A percentile compares a stretch with the other conserved stretches of the same genome.
These are phyloP conservation scores for Agrotis puta DNA, from an alignment of 2,888 invertebrate species.

Conservation along the genomic window DNA sequence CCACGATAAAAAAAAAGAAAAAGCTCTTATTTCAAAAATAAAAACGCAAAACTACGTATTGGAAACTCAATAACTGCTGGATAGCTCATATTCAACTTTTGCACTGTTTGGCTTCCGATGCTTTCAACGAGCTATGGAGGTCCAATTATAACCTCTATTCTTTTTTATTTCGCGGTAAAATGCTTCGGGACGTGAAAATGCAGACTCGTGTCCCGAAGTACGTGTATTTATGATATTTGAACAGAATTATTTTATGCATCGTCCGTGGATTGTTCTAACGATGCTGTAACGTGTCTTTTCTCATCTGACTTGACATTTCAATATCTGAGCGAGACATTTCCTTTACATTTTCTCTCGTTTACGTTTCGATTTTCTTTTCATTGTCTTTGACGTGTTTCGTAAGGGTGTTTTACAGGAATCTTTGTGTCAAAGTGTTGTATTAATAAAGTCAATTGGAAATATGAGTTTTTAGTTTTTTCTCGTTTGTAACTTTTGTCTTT, in stretches of 20 bases:
- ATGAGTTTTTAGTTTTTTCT: not conserved
- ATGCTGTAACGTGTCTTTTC: conserved; percentile 19
- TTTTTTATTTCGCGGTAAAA: conserved; percentile 18
- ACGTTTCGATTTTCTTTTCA: conserved; percentile 28
- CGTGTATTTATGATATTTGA: conserved; percentile 6
- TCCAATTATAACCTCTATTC: conserved; percentile 51
- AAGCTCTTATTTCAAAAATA: not conserved
- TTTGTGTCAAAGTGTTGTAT: conserved; percentile 11
- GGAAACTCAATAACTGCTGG: conserved; percentile 1
- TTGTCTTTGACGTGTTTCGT: conserved; percentile 21
- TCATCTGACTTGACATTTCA: conserved; percentile 41
- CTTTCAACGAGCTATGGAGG: conserved; percentile 27
- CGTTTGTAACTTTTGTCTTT: not conserved
- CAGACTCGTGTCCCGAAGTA: not conserved
- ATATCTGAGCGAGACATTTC: conserved; percentile 49
- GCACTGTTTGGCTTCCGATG: conserved; percentile 22
- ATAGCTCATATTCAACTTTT: conserved; percentile 24
- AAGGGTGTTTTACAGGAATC: not conserved
- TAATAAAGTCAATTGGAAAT: conserved; percentile 21
- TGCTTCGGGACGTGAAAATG: conserved; percentile 19
- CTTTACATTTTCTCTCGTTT: conserved; percentile 33
- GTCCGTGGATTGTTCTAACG: not conserved
- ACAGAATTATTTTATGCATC: conserved; percentile 7
- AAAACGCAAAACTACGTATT: not conserved
- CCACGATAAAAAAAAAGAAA: no score